These are phyloP conservation scores for Chrysotoxum bicinctum DNA, from an alignment of 2,888 invertebrate genomes.

Conservation along the genomic window DNA sequence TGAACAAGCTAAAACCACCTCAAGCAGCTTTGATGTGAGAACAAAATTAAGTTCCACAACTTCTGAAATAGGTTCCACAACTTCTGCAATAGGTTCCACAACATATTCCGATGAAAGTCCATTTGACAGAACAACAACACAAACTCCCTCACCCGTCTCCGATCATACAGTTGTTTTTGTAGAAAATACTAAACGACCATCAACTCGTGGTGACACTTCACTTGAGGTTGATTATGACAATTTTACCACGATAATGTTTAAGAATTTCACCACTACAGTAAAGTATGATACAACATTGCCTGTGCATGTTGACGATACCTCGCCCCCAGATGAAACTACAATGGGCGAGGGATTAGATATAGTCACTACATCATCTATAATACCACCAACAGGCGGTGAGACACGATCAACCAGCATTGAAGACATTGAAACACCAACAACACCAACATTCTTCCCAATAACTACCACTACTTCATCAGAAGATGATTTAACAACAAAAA, in stretches of 20 bases:
- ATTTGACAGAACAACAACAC: constrained; percentile 74
- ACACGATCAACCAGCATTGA: constrained; percentile 57
- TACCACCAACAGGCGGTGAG: constrained; percentile 57
- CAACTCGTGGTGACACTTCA: constrained; percentile 80
- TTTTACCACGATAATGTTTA: constrained; percentile 74
- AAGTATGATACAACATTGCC: constrained; percentile 61
- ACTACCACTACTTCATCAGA: constrained; percentile 73
- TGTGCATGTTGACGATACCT: constrained; percentile 50
- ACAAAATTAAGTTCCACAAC: not conserved
- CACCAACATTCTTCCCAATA: constrained; percentile 52
- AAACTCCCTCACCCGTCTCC: constrained; percentile 35
- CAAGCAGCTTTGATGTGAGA: not conserved
- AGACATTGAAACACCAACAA: constrained; percentile 60
- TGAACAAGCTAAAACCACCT: not conserved
- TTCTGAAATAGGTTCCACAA: constrained; percentile 11
- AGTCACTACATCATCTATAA: constrained; percentile 31
- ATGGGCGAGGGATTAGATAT: constrained; percentile 46
- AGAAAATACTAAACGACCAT: constrained; percentile 65
- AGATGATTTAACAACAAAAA: constrained; percentile 74
- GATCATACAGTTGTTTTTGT: constrained; percentile 55
- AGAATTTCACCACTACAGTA: constrained; percentile 62
- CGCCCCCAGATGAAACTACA: constrained; percentile 63
- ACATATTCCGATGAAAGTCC: not conserved
- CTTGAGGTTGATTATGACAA: constrained; percentile 77
- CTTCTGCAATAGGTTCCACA: constrained; percentile 28